Evolutionary conservation across 1,140 invertebrate species (phyloP), one percentile per base, ranked within the genome.

Genomic region (Drosophila lacertosa): DNA sequence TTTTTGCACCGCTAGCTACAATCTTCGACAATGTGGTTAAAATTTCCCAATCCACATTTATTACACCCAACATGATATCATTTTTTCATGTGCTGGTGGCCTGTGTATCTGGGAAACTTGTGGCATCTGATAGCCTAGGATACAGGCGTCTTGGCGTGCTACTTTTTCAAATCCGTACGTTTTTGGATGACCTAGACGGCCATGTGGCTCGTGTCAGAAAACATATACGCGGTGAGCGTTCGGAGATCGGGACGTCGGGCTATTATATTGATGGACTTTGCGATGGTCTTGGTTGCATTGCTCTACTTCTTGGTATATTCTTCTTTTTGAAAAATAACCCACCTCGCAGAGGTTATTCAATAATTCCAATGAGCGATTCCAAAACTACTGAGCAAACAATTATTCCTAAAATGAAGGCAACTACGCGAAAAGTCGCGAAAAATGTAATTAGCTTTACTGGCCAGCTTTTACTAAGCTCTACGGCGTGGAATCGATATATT

Each of bases 401-500:
- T 55, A 92, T 93, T 0, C 94, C 94, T 66, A 94, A 94, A 83
- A 93, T 93, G 33, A 95, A 95, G 92, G 93, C 93, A 55, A 93
- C 93, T 6, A 93, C 93, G 11, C 93, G 93, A 37, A 94, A 94
- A 77, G 93, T 95, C 7, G 91, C 94, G 0, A 93, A 93, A 67
- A 94, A 95, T 50, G 91, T 96, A 22, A 89, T 94, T 11, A 93
- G 95, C 69, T 94, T 96, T 59, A 93, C 93, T 13, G 93, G 94
- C 3, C 95, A 96, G 80, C 91, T 96, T 70, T 76, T 95, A 24
- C 80, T 96, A 1, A 95, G 94, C 48, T 96, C 95, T 4, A 91
- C 94, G 64, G 94, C 94, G 2, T 97, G 96, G 96, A 96, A 97
- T 92, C 93, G 95, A 9, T 96, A 96, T 65, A 96, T 97, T 75